Conservation (phyloP, 2,888 invertebrate genomes). For the Troides helena region DNA sequence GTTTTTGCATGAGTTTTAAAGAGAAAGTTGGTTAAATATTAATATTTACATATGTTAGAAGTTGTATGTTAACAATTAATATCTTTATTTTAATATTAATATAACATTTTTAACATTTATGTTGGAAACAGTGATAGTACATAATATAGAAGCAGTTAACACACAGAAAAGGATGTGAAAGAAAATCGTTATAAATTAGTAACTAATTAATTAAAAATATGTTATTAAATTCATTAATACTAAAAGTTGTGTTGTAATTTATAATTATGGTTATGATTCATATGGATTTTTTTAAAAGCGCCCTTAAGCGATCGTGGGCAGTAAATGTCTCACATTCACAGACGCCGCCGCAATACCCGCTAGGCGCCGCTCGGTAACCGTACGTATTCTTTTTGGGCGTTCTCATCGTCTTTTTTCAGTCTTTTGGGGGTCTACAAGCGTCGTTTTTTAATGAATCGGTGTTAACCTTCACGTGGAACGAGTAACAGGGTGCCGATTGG, state of each 20-base stretch:
- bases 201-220: too few relatives aligned
- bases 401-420: constrained; percentile 68
- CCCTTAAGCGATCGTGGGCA: constrained; percentile 42
- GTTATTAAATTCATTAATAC: too few relatives aligned
- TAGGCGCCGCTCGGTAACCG: constrained; percentile 77
- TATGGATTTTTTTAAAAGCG: neutral
- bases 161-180: too few relatives aligned
- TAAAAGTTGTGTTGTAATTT: neutral
- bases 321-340: constrained; percentile 68
- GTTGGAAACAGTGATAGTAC: too few relatives aligned
- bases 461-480: constrained; percentile 78
- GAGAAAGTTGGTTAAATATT: too few relatives aligned
- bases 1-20: too few relatives aligned
- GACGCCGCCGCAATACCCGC: constrained; percentile 73
- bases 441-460: constrained; percentile 78
- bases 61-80: too few relatives aligned
- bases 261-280: neutral
- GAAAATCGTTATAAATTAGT: too few relatives aligned
- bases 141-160: too few relatives aligned
- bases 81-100: too few relatives aligned
- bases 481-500: constrained; percentile 78
- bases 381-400: constrained; percentile 68
- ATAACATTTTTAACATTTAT: too few relatives aligned
- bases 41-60: too few relatives aligned
- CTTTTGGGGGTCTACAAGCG: constrained; percentile 76